These are phyloP conservation scores for Antennarius maculatus DNA, from an alignment of 2,797 vertebrate species.

Conservation along the genomic window DNA sequence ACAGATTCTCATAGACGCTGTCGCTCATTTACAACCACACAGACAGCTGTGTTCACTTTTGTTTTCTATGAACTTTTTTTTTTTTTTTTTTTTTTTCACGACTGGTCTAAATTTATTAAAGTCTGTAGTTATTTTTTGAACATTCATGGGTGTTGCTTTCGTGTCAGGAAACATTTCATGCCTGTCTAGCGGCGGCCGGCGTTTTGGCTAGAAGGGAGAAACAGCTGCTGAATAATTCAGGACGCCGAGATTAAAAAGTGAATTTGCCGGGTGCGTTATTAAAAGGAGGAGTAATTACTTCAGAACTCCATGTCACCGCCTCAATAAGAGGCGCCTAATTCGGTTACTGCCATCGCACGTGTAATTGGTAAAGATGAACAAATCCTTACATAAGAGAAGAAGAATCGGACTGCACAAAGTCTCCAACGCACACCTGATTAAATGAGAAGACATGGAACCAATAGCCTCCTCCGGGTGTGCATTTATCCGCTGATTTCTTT, in stretches of 20 bases:
- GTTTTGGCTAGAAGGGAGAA: constrained; percentile 48
- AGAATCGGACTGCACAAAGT: constrained; percentile 5
- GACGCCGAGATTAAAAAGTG: constrained; percentile 81
- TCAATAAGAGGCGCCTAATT: constrained; percentile 78
- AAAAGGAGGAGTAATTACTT: constrained; percentile 83
- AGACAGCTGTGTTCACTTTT: background rate
- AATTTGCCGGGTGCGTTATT: constrained; percentile 77
- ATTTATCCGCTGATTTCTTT: constrained; percentile 15
- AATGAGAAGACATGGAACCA: constrained; percentile 32
- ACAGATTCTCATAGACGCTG: no score
- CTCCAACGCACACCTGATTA: constrained; percentile 25
- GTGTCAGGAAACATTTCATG: constrained; percentile 9
- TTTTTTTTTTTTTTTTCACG: background rate
- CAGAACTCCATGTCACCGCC: constrained; percentile 74
- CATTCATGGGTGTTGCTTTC: background rate
- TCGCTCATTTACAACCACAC: no score
- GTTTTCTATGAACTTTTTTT: background rate
- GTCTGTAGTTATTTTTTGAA: background rate
- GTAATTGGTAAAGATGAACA: constrained; percentile 79
- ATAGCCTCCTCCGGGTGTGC: constrained; percentile 2
- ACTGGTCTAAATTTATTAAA: background rate
- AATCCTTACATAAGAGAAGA: constrained; percentile 41
- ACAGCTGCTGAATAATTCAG: constrained; percentile 85
- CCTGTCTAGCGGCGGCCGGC: background rate
- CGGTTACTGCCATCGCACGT: constrained; percentile 73